These are phyloP conservation scores for Theretra japonica DNA, from an alignment of 2,888 invertebrate species.

Conservation along the genomic window DNA sequence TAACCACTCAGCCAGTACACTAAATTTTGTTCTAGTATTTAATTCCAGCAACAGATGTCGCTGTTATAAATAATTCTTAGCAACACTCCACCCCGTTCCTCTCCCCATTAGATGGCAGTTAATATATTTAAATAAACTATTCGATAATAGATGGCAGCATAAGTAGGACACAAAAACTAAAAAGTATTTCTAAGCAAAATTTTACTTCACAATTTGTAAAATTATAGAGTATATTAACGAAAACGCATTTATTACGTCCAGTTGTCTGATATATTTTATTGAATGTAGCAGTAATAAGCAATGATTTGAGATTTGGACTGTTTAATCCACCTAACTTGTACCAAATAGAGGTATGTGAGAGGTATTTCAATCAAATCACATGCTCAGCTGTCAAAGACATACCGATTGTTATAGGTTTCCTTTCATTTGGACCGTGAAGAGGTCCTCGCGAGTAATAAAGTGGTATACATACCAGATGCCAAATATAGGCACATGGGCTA, in stretches of 20 bases:
- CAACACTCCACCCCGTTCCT: too few species aligned
- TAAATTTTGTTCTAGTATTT: background rate
- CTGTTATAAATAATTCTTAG: background rate
- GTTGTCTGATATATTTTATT: too few species aligned
- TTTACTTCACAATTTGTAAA: too few species aligned
- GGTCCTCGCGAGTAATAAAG: conserved; percentile 32
- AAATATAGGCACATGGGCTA: background rate
- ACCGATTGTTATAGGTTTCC: conserved; percentile 41
- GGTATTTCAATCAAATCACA: conserved; percentile 59
- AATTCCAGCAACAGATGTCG: background rate
- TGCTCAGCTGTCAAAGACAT: conserved; percentile 55
- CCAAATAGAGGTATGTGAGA: conserved; percentile 33
- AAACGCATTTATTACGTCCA: too few species aligned
- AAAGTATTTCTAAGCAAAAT: conserved; percentile 29
- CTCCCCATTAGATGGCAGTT: conserved; percentile 7
- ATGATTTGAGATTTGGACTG: background rate
- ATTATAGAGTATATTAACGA: too few species aligned
- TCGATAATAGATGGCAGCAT: conserved; percentile 20
- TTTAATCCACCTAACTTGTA: background rate
- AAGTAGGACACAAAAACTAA: background rate
- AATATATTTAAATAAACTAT: background rate
- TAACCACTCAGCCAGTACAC: background rate
- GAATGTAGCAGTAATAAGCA: too few species aligned
- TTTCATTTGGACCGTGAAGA: conserved; percentile 38
- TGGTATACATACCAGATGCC: conserved; percentile 6